Conservation (phyloP, 2,888 invertebrate species). For the Timema cristinae region DNA sequence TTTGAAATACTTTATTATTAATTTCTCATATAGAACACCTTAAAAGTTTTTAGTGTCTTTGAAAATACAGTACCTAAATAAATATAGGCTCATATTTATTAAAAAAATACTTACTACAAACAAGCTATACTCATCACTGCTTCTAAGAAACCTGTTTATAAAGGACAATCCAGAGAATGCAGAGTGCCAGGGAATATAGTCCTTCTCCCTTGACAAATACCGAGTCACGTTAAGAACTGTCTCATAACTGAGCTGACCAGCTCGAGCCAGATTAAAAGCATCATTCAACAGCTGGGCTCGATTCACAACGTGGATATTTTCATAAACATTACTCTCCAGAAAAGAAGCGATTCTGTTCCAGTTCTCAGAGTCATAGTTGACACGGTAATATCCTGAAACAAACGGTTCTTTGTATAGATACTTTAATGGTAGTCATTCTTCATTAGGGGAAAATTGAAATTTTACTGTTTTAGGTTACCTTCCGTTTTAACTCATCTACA, state of each 20-base stretch:
- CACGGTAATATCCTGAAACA: conserved; percentile 49
- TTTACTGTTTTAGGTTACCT: too few relatives aligned
- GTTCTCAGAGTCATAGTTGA: conserved; percentile 57
- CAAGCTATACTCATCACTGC: too few relatives aligned
- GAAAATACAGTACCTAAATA: too few relatives aligned
- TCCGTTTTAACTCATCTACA: too few relatives aligned
- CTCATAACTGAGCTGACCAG: conserved; percentile 57
- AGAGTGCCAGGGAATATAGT: conserved; percentile 59
- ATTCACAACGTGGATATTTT: conserved; percentile 69
- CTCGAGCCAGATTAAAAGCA: conserved; percentile 71
- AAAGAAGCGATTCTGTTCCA: conserved; percentile 53
- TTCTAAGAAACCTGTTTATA: conserved; percentile 52
- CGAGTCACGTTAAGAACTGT: conserved; percentile 47
- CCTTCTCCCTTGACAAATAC: conserved; percentile 48
- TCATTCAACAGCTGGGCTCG: conserved; percentile 88
- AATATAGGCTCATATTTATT: too few relatives aligned
- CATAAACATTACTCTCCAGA: conserved; percentile 48
- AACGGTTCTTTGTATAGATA: too few relatives aligned
- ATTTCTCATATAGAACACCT: too few relatives aligned
- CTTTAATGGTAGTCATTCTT: too few relatives aligned
- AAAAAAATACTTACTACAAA: too few relatives aligned
- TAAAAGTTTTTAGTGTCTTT: too few relatives aligned
- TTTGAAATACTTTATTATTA: too few relatives aligned
- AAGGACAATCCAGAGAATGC: conserved; percentile 56
- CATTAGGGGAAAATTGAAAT: too few relatives aligned